A percentile compares a stretch with the other conserved stretches of the same genome.
Evolutionary conservation across 2,797 vertebrate species (phyloP).

Genomic region (Pterois miles): DNA sequence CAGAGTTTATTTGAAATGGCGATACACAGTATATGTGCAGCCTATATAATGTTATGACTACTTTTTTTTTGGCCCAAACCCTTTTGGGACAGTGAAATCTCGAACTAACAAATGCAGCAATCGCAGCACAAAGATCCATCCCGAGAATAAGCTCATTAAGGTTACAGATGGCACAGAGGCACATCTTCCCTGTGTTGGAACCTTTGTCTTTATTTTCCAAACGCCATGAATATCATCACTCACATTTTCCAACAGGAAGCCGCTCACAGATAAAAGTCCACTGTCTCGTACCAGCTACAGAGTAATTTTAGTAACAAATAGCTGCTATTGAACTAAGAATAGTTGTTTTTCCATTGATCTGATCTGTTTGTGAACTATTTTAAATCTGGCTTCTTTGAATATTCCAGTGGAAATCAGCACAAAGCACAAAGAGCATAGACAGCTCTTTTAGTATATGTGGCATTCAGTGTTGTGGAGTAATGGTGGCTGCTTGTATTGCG

Average conservation of each 20-base stretch:
- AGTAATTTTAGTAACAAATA: slow-evolving; percentile 63
- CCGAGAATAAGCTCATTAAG: slow-evolving; percentile 51
- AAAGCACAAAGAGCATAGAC: not conserved
- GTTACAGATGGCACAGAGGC: slow-evolving; percentile 28
- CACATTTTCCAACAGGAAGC: slow-evolving; percentile 64
- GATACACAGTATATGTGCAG: slow-evolving; percentile 21
- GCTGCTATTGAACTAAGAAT: slow-evolving; percentile 66
- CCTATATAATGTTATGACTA: slow-evolving; percentile 49
- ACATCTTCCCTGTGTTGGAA: slow-evolving; percentile 40
- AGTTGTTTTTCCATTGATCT: slow-evolving; percentile 56
- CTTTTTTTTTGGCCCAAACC: slow-evolving; percentile 6
- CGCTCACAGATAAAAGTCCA: slow-evolving; percentile 57
- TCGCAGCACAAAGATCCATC: slow-evolving; percentile 32
- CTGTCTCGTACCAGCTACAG: slow-evolving; percentile 43
- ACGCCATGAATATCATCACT: slow-evolving; percentile 56
- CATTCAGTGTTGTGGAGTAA: not conserved
- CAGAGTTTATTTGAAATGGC: slow-evolving; percentile 37
- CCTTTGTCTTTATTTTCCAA: slow-evolving; percentile 57
- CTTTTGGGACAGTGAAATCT: slow-evolving; percentile 30
- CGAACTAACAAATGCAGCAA: slow-evolving; percentile 25
- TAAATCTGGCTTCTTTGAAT: slow-evolving; percentile 49
- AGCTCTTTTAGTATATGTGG: not conserved
- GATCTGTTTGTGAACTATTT: slow-evolving; percentile 64
- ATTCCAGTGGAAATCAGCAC: slow-evolving; percentile 17
- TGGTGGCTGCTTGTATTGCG: not conserved